Evolutionary conservation across 1,140 invertebrate genomes (phyloP), one percentile per base, ranked within the genome.

Genomic region (Episyrphus balteatus): DNA sequence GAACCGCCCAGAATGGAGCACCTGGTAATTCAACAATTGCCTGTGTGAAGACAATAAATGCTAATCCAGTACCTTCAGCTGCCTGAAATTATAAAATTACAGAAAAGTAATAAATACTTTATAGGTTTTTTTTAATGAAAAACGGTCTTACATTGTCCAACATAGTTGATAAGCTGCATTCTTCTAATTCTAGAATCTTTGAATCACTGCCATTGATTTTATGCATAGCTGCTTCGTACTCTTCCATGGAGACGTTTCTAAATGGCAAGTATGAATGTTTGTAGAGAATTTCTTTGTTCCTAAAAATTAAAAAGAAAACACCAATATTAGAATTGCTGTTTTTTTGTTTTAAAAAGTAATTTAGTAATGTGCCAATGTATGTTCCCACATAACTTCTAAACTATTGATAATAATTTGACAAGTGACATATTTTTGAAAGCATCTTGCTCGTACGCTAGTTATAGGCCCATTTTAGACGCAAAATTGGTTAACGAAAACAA

Each of bases 31-130:
- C 85, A 5, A 92, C 83, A 55, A 93, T 93, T 1, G 90, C 89
- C 70, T 92, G 86, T 0, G 89, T 92, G 69, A 92, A 92, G 9
- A 92, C 84, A 52, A 93, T 91, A 63, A 92, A 92, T 1, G 89
- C 91, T 43, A 94, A 65, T 10, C 91, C 91, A 9, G 91, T 94
- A 36, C 91, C 91, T 74, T 92, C 88, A n/a, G 88, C 89, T 30
- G 88, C 88, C 84, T 88, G 54, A 9, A 36, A 15, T 19, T 46
- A 31, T 37, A 26, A 32, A 1, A 48, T 17, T 8, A n/a, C 21
- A 26, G 3, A 26, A 26, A 26, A n/a, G n/a, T n/a, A n/a, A n/a
- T n/a, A n/a, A n/a, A n/a, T n/a, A n/a, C n/a, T n/a, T 26, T 26
- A 5, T 26, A 3, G 21, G 3, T 26, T 26, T 26, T 3, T 26